These are phyloP conservation scores for Eupithecia tripunctaria DNA, from an alignment of 2,888 invertebrate genomes.

Conservation along the genomic window DNA sequence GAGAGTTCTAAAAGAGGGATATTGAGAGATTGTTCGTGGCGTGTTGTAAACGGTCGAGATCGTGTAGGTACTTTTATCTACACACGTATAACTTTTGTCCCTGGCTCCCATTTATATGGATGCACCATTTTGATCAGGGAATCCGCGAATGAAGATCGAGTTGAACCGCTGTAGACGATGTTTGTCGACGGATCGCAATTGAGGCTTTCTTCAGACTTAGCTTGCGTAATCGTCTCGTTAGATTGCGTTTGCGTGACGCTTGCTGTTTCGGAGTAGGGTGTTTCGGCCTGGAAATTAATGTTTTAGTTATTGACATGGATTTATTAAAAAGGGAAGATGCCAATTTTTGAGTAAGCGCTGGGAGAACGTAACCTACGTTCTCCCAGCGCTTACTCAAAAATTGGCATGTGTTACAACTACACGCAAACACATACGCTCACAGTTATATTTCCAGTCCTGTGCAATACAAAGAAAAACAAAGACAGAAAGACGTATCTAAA, in stretches of 20 bases:
- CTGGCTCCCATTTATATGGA: slow-evolving; percentile 7
- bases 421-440: too few relatives aligned
- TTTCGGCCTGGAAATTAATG: neutral
- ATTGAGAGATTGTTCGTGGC: neutral
- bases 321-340: too few relatives aligned
- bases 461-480: too few relatives aligned
- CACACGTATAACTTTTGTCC: slow-evolving; percentile 1
- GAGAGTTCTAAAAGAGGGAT: neutral
- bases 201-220: slow-evolving; percentile 4
- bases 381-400: too few relatives aligned
- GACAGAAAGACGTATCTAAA: too few relatives aligned
- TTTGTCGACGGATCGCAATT: neutral
- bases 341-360: too few relatives aligned
- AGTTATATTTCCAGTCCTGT: too few relatives aligned
- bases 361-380: too few relatives aligned
- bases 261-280: neutral
- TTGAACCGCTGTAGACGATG: neutral
- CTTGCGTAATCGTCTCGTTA: neutral
- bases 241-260: slow-evolving; percentile 8
- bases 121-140: neutral
- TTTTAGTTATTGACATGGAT: neutral
- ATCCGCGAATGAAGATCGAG: neutral
- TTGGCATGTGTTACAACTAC: too few relatives aligned
- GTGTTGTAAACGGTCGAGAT: neutral
- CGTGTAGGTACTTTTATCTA: neutral